Percentiles rank a stretch among this genome's conserved stretches.
Evolutionary conservation across 1,140 invertebrate genomes (phyloP).

Genomic region (Acyrthosiphon pisum): DNA sequence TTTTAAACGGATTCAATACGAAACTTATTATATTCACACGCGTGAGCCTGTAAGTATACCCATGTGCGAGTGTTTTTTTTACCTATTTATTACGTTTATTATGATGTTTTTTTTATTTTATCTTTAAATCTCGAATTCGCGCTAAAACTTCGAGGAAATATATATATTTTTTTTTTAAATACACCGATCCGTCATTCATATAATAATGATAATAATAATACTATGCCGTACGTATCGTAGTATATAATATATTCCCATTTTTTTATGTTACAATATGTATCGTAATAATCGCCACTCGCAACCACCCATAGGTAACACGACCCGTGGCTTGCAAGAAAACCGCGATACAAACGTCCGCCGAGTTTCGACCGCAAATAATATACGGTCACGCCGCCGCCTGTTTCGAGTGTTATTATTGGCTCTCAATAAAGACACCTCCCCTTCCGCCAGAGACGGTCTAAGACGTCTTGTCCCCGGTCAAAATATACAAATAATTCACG

Average conservation of each 20-base stretch:
- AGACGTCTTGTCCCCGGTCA: background rate
- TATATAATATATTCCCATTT: background rate
- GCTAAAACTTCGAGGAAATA: background rate
- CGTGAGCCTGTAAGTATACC: too few species aligned
- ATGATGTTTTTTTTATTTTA: background rate
- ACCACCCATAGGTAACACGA: background rate
- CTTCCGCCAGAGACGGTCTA: too few species aligned
- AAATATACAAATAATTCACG: background rate
- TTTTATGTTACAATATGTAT: background rate
- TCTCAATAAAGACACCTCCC: too few species aligned
- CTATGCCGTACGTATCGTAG: background rate
- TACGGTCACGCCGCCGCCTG: background rate
- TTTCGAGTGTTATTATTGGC: too few species aligned
- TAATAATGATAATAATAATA: background rate
- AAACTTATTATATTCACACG: background rate
- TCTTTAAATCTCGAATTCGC: background rate
- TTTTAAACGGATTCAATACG: conserved; percentile 25
- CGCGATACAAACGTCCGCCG: background rate
- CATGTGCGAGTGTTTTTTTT: too few species aligned
- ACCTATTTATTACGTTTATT: background rate
- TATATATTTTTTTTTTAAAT: background rate
- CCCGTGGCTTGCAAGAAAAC: background rate
- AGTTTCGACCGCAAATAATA: background rate
- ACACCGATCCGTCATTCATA: background rate
- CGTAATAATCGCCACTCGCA: background rate